Evolutionary conservation across 2,888 invertebrate genomes (phyloP), one percentile per base, ranked within the genome.

Genomic region (Andrena marginata): DNA sequence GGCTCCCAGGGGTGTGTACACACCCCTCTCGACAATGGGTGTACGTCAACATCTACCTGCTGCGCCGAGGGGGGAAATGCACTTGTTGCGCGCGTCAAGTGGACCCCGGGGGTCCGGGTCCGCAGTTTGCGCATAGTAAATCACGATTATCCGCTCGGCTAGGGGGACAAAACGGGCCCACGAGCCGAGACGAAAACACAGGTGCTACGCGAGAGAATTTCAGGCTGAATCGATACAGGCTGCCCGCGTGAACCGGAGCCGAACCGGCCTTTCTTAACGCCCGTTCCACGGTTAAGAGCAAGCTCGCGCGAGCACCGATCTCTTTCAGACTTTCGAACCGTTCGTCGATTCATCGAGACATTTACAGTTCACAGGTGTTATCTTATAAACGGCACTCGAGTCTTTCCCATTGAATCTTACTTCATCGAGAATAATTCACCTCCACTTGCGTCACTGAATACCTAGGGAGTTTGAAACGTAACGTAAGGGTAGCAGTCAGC

Each of bases 41-140:
- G 16, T 56, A 29, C 72, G 80, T 80, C 76, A 89, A 86, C 84
- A 86, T 89, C 77, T 89, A 90, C 89, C 89, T 89, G 90, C 82
- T 82, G 85, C 64, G 77, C 20, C 62, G 29, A 26, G 56, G 71
- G 56, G 56, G 71, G 13, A 60, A 51, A 59, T 77, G 69, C 82
- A 88, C 85, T 87, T 89, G 88, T 87, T 84, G 83, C 79, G 59
- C 78, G 67, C 77, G 23, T 69, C 35, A 10, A 23, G 35, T 23
- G 29, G 13, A 48, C 49, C 56, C 56, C 8, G 26, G 77, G 51
- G 62, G 62, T 1, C 48, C 48, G 31, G 63, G 29, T 26, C 31
- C n/a, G 23, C n/a, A 67, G 72, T 77, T 81, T 82, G 48, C 62
- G 65, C 56, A 72, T 64, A 64, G 70, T 88, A 88, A 89, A 88